These are phyloP conservation scores for Babylonia areolata DNA, from an alignment of 1,140 invertebrate species.

Conservation along the genomic window DNA sequence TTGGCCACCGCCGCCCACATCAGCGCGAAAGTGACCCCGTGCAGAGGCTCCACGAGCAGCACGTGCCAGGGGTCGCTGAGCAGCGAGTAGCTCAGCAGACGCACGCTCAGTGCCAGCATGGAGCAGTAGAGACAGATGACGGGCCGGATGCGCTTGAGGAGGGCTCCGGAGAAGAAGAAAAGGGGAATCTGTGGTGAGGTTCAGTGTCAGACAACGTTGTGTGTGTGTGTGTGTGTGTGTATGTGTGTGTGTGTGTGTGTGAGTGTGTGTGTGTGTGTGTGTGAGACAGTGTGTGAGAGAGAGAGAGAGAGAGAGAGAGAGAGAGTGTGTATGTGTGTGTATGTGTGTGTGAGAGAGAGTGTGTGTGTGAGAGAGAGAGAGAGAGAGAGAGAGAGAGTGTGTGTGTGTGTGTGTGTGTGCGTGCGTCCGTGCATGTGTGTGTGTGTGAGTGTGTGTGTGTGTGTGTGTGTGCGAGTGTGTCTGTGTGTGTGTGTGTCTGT, in stretches of 20 bases:
- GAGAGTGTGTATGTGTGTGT: background rate
- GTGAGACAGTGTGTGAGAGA: too few species aligned
- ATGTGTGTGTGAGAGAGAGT: background rate
- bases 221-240: background rate
- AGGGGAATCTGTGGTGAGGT: conserved; percentile 25
- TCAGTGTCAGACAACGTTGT: background rate
- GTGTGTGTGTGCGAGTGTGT: background rate
- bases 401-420: background rate
- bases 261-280: background rate
- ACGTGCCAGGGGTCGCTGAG: conserved; percentile 87
- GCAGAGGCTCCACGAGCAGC: conserved; percentile 88
- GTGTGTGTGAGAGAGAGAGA: too few species aligned
- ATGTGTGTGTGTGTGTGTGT: too few species aligned
- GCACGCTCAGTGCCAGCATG: conserved; percentile 83
- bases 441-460: background rate
- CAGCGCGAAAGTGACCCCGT: conserved; percentile 90
- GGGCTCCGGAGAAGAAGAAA: conserved; percentile 39
- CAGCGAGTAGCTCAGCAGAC: conserved; percentile 89
- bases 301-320: too few species aligned
- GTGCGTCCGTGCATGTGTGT: background rate
- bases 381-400: too few species aligned
- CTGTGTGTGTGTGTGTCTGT: background rate
- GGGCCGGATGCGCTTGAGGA: conserved; percentile 79
- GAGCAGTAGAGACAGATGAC: conserved; percentile 88
- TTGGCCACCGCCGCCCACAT: conserved; percentile 84